Percentiles rank a stretch among this genome's conserved stretches.
Conservation (phyloP, 2,113 vertebrate species). For the Pelobates fuscus region DNA sequence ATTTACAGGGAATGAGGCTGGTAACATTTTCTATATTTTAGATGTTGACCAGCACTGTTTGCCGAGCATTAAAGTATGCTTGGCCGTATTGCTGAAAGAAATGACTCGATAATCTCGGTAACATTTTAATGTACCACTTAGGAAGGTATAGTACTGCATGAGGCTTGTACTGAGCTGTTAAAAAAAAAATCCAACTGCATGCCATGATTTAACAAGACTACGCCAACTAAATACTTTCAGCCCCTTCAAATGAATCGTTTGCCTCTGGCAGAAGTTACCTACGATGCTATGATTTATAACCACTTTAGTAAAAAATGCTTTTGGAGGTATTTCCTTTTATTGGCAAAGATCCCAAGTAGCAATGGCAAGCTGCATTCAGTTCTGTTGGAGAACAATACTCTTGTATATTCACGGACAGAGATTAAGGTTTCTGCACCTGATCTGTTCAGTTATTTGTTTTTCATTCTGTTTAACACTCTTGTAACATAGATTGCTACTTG, state of each 20-base stretch:
- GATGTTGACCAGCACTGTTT: not conserved
- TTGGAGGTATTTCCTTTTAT: slow-evolving; percentile 18
- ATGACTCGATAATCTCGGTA: not conserved
- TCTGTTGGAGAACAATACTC: slow-evolving; percentile 9
- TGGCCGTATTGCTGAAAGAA: not conserved
- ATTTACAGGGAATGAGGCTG: no score
- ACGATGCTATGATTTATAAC: not conserved
- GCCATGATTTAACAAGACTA: slow-evolving; percentile 2
- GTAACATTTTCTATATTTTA: no score
- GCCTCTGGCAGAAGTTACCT: not conserved
- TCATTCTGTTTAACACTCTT: slow-evolving; percentile 29
- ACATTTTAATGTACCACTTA: not conserved
- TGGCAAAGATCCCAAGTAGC: slow-evolving; percentile 27
- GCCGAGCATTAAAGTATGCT: not conserved
- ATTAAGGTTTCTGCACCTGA: slow-evolving; percentile 11
- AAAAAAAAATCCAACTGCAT: not conserved
- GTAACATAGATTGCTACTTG: slow-evolving; percentile 38
- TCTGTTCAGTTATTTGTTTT: slow-evolving; percentile 45
- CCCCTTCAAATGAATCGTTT: not conserved
- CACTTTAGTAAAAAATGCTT: slow-evolving; percentile 15
- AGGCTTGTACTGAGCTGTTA: not conserved
- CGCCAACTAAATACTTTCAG: slow-evolving; percentile 7
- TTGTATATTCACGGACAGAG: slow-evolving; percentile 27
- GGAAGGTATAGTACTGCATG: slow-evolving; percentile 10
- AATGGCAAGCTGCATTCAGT: slow-evolving; percentile 8